Evolutionary conservation across 2,113 vertebrate genomes (phyloP), one percentile per base, ranked within the genome.

Genomic region (Labeo rohita): DNA sequence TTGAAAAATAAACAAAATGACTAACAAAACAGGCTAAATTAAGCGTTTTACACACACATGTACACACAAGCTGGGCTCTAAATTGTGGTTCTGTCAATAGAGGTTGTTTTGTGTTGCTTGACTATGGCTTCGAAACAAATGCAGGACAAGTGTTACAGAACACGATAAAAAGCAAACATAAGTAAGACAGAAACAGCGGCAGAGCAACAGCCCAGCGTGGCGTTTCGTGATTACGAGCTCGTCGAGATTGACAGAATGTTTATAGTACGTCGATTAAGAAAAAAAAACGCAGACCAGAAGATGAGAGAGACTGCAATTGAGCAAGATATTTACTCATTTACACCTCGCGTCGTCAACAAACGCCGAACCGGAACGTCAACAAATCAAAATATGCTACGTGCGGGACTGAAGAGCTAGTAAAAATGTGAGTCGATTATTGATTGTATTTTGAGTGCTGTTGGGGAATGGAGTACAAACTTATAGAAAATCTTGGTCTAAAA

Each of bases 21-120:
- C 90, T 88, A 91, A 92, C 92, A 94, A 93, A 94, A 94, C 88
- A 93, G 91, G 89, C 92, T 91, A 93, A 93, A 93, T 94, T 84
- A 93, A 93, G 92, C 91, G 93, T 93, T 94, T 93, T 91, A 65
- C 83, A 78, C 70, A 78, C 81, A 84, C 43, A 74, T 81, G 68
- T 66, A 88, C 54, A 73, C 47, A 75, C 75, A 88, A 86, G 89
- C 87, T 89, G 88, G 86, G 91, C 90, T 90, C 89, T 90, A 94
- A 94, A 93, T 94, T 93, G 92, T 88, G 78, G 83, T 86, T 87
- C 88, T 90, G 87, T 91, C 52, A 82, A 88, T 84, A 92, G 83
- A 91, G 89, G 91, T 91, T 87, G 86, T 90, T 92, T 91, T 91
- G 88, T 85, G 85, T 83, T 61, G 65, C 75, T 77, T 59, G 79